Evolutionary conservation across 2,888 invertebrate genomes (phyloP), one percentile per base, ranked within the genome.

Genomic region (Sminthurinus aureus): DNA sequence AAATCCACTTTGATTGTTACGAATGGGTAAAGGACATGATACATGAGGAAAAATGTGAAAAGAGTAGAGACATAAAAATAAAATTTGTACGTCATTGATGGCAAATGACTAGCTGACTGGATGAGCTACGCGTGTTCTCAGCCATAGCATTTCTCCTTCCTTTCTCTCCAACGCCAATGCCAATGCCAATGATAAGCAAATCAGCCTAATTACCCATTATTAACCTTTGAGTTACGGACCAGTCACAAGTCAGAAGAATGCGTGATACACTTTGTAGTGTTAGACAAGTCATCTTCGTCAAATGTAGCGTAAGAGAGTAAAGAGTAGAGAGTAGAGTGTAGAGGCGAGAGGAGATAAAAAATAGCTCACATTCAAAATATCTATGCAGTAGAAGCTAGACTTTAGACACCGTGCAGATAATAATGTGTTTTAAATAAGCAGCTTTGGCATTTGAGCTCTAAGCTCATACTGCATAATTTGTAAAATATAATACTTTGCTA

Each of bases 101-200:
- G n/a, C 20, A n/a, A 64, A 38, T 38, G 38, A 38, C 38, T 38
- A 38, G 38, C 1, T 38, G 38, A 6, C 38, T 38, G 38, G 38
- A 38, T 71, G 26, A 71, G 71, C 24, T 22, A 71, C 71, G 71
- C 71, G 71, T 71, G 71, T 71, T 71, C 11, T n/a, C 18, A 58
- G 4, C n/a, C 11, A 20, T 22, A 69, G 20, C 71, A 71, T 71
- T 24, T 24, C 0, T 71, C 24, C 24, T 26, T 71, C 22, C n/a
- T 20, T 58, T 15, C 18, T 58, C 1, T 58, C 38, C 38, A 38
- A 38, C 38, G 38, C 38, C 38, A 71, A 71, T 71, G 13, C 38
- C 38, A 38, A 38, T 6, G 38, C 38, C 38, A 71, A 71, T 71
- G 13, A 71, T 24, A 20, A 24, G 11, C 2, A 69, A 15, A 64